Evolutionary conservation across 2,113 vertebrate species (phyloP), one percentile per base, ranked within the genome.

Genomic region (Oceanites oceanicus): DNA sequence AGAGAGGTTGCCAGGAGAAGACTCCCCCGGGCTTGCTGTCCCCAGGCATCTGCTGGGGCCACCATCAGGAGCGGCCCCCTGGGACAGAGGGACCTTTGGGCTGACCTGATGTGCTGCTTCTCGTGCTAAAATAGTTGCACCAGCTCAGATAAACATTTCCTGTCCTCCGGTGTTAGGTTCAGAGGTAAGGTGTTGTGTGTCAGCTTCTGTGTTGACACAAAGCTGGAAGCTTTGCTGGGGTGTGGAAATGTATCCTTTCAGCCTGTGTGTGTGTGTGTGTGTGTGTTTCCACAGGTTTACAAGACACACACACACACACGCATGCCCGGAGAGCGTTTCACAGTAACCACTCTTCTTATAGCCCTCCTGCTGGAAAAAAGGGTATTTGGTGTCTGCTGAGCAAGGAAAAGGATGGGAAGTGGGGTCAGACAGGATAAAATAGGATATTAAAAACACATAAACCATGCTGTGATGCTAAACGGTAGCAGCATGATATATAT

Each of bases 361-460:
- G 91, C 70, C 61, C 90, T 96, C 89, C 96, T 94, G 84, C 92
- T 66, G 88, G 91, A 85, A 89, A 86, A 91, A 92, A 58, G 82
- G 65, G 86, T 97, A 89, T 96, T 94, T 95, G 85, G 91, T 78
- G 58, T 90, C 94, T 98, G 94, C 97, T 97, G 97, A 98, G 95
- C 94, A 97, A 96, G 93, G 95, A 96, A 96, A 97, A 95, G 66
- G 76, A 96, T 70, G 80, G 88, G 74, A 89, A 91, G 82, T 83
- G 81, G 93, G 88, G 96, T 97, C 97, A 96, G 95, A 93, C 63
- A 87, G 97, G 96, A 97, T 97, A 97, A 98, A 97, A 97, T 67
- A 96, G 94, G 97, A 94, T 97, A 97, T 98, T 98, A 98, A 97
- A 97, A 98, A 93, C 97, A 92, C 88, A 96, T 97, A 96, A 97